These are phyloP conservation scores for Taeniopygia guttata DNA, from an alignment of 2,797 vertebrate species.

Conservation along the genomic window DNA sequence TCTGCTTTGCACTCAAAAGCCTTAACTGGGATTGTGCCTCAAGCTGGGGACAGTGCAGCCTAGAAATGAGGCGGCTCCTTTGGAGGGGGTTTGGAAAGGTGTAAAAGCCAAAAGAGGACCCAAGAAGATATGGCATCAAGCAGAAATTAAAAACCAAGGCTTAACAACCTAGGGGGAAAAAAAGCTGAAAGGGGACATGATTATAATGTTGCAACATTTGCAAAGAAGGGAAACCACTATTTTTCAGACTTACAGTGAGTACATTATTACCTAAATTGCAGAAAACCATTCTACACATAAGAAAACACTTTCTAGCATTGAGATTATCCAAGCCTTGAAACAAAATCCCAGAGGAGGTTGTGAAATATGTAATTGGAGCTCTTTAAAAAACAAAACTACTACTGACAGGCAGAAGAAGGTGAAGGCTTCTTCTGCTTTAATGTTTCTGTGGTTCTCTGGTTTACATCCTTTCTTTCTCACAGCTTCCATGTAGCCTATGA, in stretches of 20 bases:
- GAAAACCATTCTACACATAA: background rate
- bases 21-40: background rate
- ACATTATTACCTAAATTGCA: background rate
- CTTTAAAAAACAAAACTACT: background rate
- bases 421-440: background rate
- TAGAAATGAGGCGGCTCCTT: background rate
- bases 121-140: accelerated
- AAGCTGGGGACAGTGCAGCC: background rate
- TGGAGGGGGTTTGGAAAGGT: background rate
- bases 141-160: background rate
- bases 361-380: background rate
- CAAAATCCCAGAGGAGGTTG: background rate
- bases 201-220: background rate
- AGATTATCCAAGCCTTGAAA: background rate
- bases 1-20: background rate
- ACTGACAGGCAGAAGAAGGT: background rate
- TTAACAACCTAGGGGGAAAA: background rate
- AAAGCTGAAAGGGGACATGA: background rate
- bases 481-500: background rate
- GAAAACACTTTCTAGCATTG: background rate
- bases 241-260: background rate
- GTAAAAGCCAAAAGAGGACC: background rate
- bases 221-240: background rate
- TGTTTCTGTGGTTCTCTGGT: background rate
- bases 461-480: background rate